phyloP scores from a whole-genome alignment of 2,888 invertebrate genomes.

The Platycnemis pennipes region DNA sequence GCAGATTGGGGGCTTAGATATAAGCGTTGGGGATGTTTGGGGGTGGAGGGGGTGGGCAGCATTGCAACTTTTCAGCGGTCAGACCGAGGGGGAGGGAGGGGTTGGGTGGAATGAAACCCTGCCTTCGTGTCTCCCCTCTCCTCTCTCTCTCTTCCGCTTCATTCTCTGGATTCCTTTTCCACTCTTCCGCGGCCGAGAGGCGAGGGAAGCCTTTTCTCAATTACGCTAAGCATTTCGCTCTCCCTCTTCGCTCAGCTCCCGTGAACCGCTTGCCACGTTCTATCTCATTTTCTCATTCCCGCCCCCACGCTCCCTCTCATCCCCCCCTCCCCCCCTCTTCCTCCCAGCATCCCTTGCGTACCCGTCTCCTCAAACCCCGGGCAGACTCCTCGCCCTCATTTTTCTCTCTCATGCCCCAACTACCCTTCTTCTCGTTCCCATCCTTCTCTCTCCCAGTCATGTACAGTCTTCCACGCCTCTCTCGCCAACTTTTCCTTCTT shows the following conservation, averaged over 20 bases:
- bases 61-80: background rate
- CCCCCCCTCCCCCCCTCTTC: background rate
- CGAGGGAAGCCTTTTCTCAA: background rate
- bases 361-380: background rate
- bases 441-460: background rate
- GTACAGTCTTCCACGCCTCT: background rate
- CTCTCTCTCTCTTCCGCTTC: slow-evolving; percentile 10
- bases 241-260: background rate
- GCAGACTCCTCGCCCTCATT: background rate
- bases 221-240: slow-evolving; percentile 18
- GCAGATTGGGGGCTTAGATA: background rate
- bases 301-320: background rate
- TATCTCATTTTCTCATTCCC: background rate
- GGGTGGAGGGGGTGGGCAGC: background rate
- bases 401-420: background rate
- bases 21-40: background rate
- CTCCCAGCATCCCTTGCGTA: background rate
- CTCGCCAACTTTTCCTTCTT: background rate
- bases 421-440: background rate
- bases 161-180: background rate
- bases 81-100: background rate
- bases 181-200: background rate
- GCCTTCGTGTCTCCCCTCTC: background rate
- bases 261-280: background rate
- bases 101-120: background rate